Evolutionary conservation across 2,113 vertebrate species (phyloP).

Genomic region (Pholis gunnellus): DNA sequence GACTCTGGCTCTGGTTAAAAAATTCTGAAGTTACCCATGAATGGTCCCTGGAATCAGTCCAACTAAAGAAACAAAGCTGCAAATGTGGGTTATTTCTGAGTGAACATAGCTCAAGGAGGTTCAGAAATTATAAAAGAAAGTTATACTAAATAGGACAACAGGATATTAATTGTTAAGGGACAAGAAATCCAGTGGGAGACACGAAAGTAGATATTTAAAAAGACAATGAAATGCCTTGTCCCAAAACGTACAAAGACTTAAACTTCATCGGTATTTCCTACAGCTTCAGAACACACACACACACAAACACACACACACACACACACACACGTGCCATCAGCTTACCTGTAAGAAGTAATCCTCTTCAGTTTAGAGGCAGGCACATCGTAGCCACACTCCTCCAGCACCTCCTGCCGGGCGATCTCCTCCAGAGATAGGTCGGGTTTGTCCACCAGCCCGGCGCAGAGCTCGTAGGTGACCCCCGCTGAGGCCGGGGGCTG

Average conservation of each 20-base stretch:
- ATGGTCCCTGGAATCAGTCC: neutral
- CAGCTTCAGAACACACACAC: neutral
- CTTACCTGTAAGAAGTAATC: constrained; percentile 91
- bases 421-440: constrained; percentile 91
- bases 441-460: constrained; percentile 93
- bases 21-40: neutral
- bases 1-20: too few species aligned
- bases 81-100: constrained; percentile 46
- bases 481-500: constrained; percentile 86
- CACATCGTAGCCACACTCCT: constrained; percentile 93
- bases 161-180: constrained; percentile 45
- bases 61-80: neutral
- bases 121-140: constrained; percentile 28
- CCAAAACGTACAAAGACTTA: neutral
- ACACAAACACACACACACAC: too few species aligned
- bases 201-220: constrained; percentile 14
- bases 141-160: constrained; percentile 45
- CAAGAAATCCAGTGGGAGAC: constrained; percentile 12
- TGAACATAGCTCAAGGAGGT: constrained; percentile 29
- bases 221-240: neutral
- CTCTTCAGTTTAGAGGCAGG: constrained; percentile 82
- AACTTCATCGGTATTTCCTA: neutral
- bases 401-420: constrained; percentile 90
- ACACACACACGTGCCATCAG: neutral
- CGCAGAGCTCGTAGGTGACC: constrained; percentile 93